phyloP scores from a whole-genome alignment of 1,140 invertebrate species.

The Acromyrmex heyeri region DNA sequence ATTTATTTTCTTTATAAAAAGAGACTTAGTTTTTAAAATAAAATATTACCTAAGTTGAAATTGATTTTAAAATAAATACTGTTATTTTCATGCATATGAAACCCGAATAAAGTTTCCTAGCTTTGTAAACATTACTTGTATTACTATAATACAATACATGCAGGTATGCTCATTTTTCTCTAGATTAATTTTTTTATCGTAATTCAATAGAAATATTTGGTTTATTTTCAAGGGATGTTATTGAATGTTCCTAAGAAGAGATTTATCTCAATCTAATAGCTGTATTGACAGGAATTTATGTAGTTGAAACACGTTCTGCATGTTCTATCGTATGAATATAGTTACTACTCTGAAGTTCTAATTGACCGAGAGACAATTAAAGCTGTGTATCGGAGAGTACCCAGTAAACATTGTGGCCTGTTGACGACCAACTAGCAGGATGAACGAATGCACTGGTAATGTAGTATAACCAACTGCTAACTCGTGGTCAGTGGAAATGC shows the following conservation, averaged over 20 bases:
- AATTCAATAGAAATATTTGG: neutral
- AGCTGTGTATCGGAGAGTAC: constrained; percentile 49
- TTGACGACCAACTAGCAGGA: constrained; percentile 17
- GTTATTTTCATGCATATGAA: neutral
- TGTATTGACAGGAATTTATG: neutral
- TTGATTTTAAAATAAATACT: too few species aligned
- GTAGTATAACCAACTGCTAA: constrained; percentile 37
- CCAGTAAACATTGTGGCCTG: constrained; percentile 49
- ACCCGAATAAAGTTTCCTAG: neutral
- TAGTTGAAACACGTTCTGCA: constrained; percentile 17
- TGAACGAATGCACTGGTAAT: constrained; percentile 51
- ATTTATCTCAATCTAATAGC: neutral
- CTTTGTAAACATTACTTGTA: neutral
- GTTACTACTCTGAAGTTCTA: constrained; percentile 42
- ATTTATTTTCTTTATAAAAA: too few species aligned
- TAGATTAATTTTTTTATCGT: neutral
- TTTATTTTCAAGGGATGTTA: neutral
- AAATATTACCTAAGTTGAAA: too few species aligned
- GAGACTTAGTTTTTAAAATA: too few species aligned
- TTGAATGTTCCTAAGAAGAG: neutral
- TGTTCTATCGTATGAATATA: constrained; percentile 20
- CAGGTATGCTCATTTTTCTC: neutral
- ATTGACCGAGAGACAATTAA: constrained; percentile 70
- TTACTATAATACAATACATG: neutral
- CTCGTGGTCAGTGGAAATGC: constrained; percentile 27